Conservation (phyloP, 2,113 vertebrate genomes). For the Ciconia stormi region DNA sequence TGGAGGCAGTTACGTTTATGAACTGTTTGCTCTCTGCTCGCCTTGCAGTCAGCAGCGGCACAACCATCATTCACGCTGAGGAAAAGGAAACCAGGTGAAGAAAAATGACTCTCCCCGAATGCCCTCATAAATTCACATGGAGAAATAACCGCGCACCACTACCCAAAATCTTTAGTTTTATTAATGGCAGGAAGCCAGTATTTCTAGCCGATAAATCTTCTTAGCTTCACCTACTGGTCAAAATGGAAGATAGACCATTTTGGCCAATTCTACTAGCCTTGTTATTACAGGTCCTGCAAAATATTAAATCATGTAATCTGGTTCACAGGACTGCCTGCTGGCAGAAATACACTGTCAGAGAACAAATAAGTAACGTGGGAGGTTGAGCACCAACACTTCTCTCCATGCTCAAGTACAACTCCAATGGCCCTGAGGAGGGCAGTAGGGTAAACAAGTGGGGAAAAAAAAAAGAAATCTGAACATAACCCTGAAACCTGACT, state of each 20-base stretch:
- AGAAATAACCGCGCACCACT: background rate
- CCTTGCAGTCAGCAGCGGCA: background rate
- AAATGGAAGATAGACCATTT: background rate
- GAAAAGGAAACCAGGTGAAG: conserved; percentile 26
- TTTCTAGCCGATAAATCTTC: background rate
- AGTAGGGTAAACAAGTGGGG: background rate
- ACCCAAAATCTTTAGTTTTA: background rate
- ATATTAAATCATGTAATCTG: background rate
- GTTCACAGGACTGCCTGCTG: background rate
- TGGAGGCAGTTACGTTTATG: conserved; percentile 42
- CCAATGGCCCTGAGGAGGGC: background rate
- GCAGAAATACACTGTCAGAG: background rate
- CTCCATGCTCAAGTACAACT: background rate
- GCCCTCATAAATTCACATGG: conserved; percentile 14
- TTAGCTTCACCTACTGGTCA: background rate
- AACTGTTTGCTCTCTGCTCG: conserved; percentile 14
- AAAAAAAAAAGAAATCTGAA: background rate
- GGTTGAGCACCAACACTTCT: background rate
- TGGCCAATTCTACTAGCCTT: background rate
- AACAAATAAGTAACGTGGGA: background rate
- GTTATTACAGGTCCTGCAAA: background rate
- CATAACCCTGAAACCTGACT: background rate
- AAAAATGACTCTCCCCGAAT: background rate
- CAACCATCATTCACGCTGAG: background rate
- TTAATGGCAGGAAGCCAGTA: background rate